These are phyloP conservation scores for Noctua comes DNA, from an alignment of 2,888 invertebrate genomes.

Conservation along the genomic window DNA sequence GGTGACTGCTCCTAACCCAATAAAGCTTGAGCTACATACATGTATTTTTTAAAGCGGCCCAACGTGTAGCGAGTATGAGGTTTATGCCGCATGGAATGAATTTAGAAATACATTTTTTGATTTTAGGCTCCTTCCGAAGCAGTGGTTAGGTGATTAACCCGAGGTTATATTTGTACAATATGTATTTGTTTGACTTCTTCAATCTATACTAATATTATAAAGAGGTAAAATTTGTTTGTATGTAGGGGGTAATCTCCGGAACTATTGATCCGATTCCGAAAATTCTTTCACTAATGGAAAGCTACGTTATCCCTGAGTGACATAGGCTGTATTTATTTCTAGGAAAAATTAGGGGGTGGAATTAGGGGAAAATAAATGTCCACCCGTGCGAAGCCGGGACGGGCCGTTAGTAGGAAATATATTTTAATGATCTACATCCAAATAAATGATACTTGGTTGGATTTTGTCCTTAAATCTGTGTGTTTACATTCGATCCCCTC, in stretches of 20 bases:
- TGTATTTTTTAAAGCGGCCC: slow-evolving; percentile 44
- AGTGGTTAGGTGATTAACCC: not conserved
- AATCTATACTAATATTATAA: too few species aligned
- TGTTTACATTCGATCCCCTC: slow-evolving; percentile 9
- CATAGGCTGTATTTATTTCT: too few species aligned
- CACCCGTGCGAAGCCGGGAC: too few species aligned
- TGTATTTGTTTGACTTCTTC: too few species aligned
- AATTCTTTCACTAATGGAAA: too few species aligned
- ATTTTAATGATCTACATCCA: not conserved
- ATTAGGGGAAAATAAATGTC: too few species aligned
- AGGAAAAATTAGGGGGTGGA: too few species aligned
- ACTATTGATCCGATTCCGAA: too few species aligned
- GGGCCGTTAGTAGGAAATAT: too few species aligned
- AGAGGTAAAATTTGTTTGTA: too few species aligned
- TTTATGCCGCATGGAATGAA: slow-evolving; percentile 18
- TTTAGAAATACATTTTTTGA: slow-evolving; percentile 5
- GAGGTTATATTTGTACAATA: not conserved
- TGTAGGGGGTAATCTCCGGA: too few species aligned
- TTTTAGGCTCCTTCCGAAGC: slow-evolving; percentile 4
- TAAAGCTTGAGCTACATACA: slow-evolving; percentile 27
- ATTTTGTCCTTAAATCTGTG: not conserved
- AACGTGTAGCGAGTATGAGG: slow-evolving; percentile 17
- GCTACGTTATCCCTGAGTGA: too few species aligned
- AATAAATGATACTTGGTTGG: not conserved
- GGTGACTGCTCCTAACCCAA: slow-evolving; percentile 34